Evolutionary conservation across 2,888 invertebrate species (phyloP), one percentile per base, ranked within the genome.

Genomic region (Stramonita haemastoma): DNA sequence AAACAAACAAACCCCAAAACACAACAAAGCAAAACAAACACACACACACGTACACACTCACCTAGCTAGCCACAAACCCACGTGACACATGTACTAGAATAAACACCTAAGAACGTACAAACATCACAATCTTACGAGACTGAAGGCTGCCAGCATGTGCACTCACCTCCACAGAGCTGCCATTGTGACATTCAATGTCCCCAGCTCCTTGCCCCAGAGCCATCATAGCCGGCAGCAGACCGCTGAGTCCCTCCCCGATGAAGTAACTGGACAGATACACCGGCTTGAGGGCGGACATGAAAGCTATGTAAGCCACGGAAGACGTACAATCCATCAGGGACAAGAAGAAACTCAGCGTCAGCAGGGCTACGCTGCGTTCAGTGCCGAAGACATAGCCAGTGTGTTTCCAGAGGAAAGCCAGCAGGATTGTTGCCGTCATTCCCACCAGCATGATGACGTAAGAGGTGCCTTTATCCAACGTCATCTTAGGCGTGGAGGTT

Each of bases 121-220:
- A 70, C 70, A 22, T 17, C 70, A 81, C 19, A 36, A 13, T 6
- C 34, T n/a, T n/a, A n/a, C n/a, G n/a, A n/a, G 19, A 11, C 60
- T 15, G 19, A 60, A 60, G 60, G 60, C 60, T 19, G 60, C 17
- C 11, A 15, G 19, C 60, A 60, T 19, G 92, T 93, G 90, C 66
- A 87, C 87, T 83, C 89, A 77, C 93, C 91, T 36, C 60, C 22
- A 46, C 70, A 29, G 70, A 57, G 34, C 89, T 89, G 26, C 66
- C 89, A 81, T 91, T 92, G 19, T 91, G 87, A 77, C 92, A 92
- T 11, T 79, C 79, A 1, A 94, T 93, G 0, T 91, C 90, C 89
- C 97, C 97, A 66, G 97, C 97, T 88, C 98, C 98, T 96, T 98
- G 98, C 87, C 97, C 96, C 32, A 98, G 96, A 13, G 98, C 97